Evolutionary conservation across 2,113 vertebrate genomes (phyloP).

Genomic region (Toxotes jaculatrix): DNA sequence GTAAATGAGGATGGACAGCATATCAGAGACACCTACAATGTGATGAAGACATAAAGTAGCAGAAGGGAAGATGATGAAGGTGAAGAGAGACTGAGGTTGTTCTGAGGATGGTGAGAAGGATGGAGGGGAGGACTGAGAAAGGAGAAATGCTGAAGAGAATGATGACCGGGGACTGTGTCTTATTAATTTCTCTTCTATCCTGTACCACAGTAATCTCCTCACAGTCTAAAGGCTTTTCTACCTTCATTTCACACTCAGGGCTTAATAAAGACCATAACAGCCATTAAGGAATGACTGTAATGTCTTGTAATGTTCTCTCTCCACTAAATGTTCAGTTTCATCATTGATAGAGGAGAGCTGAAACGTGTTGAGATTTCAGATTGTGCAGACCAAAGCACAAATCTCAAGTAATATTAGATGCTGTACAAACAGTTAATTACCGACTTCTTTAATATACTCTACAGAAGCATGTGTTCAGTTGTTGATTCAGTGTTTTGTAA

Average conservation of each 20-base stretch:
- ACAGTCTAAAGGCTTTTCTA: background rate
- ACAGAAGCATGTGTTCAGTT: background rate
- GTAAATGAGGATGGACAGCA: background rate
- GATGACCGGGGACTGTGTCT: too few relatives aligned
- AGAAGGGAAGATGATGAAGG: background rate
- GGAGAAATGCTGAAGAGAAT: background rate
- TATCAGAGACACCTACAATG: background rate
- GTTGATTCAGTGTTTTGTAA: constrained; percentile 13
- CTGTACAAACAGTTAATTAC: background rate
- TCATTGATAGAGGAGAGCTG: too few relatives aligned
- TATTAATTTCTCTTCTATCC: too few relatives aligned
- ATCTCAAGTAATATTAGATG: constrained; percentile 26
- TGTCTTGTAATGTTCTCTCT: constrained; percentile 2
- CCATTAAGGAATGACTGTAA: background rate
- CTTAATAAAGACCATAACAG: constrained; percentile 1
- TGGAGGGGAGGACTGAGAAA: background rate
- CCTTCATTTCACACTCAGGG: background rate
- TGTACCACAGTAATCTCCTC: background rate
- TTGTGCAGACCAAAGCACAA: background rate
- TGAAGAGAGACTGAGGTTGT: background rate
- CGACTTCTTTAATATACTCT: background rate
- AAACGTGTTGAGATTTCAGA: constrained; percentile 42
- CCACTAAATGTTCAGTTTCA: constrained; percentile 2
- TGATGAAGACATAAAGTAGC: background rate
- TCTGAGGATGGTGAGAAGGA: background rate